Base-by-base conservation (phyloP, 1,140 invertebrate genomes). In the Heliconius congener region DNA sequence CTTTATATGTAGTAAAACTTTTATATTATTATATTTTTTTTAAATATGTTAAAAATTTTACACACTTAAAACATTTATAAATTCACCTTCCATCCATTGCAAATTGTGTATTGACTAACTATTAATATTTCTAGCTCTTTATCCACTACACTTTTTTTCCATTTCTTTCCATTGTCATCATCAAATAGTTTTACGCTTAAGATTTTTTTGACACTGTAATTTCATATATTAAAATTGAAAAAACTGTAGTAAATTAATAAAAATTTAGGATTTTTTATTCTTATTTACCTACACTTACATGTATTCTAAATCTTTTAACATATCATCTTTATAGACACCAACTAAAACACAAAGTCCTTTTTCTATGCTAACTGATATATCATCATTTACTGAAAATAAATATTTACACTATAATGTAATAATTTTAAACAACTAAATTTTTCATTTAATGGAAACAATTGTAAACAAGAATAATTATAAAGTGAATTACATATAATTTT, bases 81-180 rank as follows among this genome's bases (percentile, higher is more conserved):
- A 5, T 57, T 57, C 52, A 94, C 98, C 95, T 99, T 99, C 80
- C 99, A 93, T 18, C 95, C 95, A 85, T 97, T 96, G 85, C 98
- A 98, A 1, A 99, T 93, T 8, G 98, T 99, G 84, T 99, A 99
- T 94, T 99, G 97, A 82, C 97, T 97, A 8, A 97, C 94, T 88
- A 97, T 97, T 1, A 97, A 91, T 23, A 97, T 95, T 92, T 97
- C 96, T 73, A 95, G 95, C 74, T 96, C 95, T 91, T 96, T 97
- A 91, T 99, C 98, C 79, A 96, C 96, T 2, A 98, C 97, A 94
- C 95, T 98, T 81, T 96, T 96, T 82, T 96, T 95, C 98, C 98
- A 99, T 89, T 96, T 95, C 91, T 97, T 98, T 16, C 96, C 96
- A 86, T 95, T 93, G 72, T 80, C 73, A 57, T 79, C 73, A 71